These are phyloP conservation scores for Monopis laevigella DNA, from an alignment of 2,888 invertebrate genomes.

Conservation along the genomic window DNA sequence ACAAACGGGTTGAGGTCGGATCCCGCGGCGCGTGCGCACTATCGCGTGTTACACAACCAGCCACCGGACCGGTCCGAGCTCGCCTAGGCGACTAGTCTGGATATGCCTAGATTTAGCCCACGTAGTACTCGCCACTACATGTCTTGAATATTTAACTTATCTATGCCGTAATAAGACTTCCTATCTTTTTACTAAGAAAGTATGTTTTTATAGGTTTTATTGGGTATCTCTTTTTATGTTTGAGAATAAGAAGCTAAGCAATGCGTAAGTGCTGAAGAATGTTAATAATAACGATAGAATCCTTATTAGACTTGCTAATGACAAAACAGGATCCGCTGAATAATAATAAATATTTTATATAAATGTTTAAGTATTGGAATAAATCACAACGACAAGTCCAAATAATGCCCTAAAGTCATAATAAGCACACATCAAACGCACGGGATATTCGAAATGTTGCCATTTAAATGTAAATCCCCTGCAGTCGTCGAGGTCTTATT, in stretches of 20 bases:
- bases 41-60: constrained; percentile 20
- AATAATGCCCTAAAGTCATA: constrained; percentile 27
- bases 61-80: constrained; percentile 18
- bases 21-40: constrained; percentile 19
- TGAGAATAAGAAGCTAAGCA: no score
- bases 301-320: no score
- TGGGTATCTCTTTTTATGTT: no score
- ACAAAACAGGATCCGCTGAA: no score
- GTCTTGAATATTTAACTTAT: no score
- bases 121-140: constrained; percentile 14
- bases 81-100: constrained; percentile 18
- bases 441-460: constrained; percentile 12
- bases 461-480: constrained; percentile 13
- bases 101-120: constrained; percentile 16
- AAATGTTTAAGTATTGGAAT: no score
- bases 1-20: constrained; percentile 14
- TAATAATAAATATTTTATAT: no score
- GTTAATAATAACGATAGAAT: no score
- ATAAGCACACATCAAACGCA: constrained; percentile 13
- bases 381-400: constrained; percentile 19
- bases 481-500: constrained; percentile 26
- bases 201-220: no score
- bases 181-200: no score
- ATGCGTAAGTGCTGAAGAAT: no score
- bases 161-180: no score